Base-by-base conservation (phyloP, 2,113 vertebrate species). In the Pelmatolapia mariae region DNA sequence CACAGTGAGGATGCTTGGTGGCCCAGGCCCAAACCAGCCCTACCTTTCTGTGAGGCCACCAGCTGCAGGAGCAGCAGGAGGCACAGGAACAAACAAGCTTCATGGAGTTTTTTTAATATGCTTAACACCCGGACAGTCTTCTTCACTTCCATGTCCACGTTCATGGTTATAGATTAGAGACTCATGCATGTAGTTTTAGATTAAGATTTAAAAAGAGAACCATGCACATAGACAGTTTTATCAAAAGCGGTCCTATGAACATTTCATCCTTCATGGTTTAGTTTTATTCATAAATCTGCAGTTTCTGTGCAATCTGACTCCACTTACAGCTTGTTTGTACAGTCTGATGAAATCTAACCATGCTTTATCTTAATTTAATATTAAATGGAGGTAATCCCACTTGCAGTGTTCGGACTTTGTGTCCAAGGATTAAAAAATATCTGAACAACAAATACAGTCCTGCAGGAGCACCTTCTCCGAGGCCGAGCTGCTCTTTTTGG, bases 1-100 rank as follows among this genome's bases (percentile, higher is more conserved):
- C 43, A 47, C 15, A 73, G 68, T 3, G 4, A 73, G 2, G 13
- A 26, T 18, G 22, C 22, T 29, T 0, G 5, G 22, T 63, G 59
- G 31, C 29, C 15, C 8, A 0, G 66, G 38, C 40, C 40, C 40
- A 29, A 47, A 76, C 40, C 68, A 29, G 1, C n/a, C 15, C 40
- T 22, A 76, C 22, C 5, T 54, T 22, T 54, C 19, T 54, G 19
- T 54, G 52, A 4, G 19, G 8, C 50, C 50, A 52, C 18, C 68
- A 26, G 40, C 68, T 73, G 40, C 68, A 73, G 68, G 36, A 71
- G 38, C 66, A 15, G 36, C 36, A 71, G 36, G 68, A 18, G 4
- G 40, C 68, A 73, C 40, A 11, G 40, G 22, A 29, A 10, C 40
- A 73, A 26, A 47, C 15, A 16, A 3, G n/a, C 66, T 71, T 71